Percentiles rank a stretch among this genome's conserved stretches.
Evolutionary conservation across 2,888 invertebrate species (phyloP).

Genomic region (Athripsodes cinereus): DNA sequence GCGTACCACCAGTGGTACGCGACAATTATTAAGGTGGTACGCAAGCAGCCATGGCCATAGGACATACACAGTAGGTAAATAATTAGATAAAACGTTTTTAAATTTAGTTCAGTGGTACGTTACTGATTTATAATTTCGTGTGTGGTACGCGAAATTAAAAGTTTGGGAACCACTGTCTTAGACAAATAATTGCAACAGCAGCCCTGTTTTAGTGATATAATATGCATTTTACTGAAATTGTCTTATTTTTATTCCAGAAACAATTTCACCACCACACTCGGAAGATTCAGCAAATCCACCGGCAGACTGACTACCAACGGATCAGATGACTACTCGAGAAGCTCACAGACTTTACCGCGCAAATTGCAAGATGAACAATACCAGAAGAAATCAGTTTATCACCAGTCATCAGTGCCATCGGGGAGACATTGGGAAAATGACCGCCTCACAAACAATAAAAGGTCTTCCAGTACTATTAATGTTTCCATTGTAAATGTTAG

Average conservation of each 20-base stretch:
- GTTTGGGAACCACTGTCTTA: too few relatives aligned
- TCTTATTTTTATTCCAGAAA: constrained; percentile 52
- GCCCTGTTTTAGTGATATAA: too few relatives aligned
- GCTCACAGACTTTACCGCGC: constrained; percentile 72
- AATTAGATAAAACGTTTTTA: too few relatives aligned
- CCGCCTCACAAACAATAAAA: constrained; percentile 48
- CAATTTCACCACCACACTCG: constrained; percentile 68
- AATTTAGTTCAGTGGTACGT: too few relatives aligned
- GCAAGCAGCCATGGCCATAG: too few relatives aligned
- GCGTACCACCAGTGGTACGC: too few relatives aligned
- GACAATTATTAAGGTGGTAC: too few relatives aligned
- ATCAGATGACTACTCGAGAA: constrained; percentile 52
- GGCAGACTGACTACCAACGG: constrained; percentile 57
- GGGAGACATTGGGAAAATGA: constrained; percentile 43
- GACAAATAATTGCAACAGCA: too few relatives aligned
- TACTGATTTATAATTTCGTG: too few relatives aligned
- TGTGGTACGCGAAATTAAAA: too few relatives aligned
- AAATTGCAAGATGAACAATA: constrained; percentile 49
- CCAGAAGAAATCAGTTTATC: constrained; percentile 40
- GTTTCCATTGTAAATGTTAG: constrained; percentile 55
- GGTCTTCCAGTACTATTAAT: constrained; percentile 59
- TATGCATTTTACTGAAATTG: too few relatives aligned
- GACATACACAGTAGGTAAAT: too few relatives aligned
- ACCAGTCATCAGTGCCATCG: constrained; percentile 33
- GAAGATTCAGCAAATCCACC: constrained; percentile 77